Evolutionary conservation across 2,888 invertebrate genomes (phyloP).

Genomic region (Stegophylla sp.): DNA sequence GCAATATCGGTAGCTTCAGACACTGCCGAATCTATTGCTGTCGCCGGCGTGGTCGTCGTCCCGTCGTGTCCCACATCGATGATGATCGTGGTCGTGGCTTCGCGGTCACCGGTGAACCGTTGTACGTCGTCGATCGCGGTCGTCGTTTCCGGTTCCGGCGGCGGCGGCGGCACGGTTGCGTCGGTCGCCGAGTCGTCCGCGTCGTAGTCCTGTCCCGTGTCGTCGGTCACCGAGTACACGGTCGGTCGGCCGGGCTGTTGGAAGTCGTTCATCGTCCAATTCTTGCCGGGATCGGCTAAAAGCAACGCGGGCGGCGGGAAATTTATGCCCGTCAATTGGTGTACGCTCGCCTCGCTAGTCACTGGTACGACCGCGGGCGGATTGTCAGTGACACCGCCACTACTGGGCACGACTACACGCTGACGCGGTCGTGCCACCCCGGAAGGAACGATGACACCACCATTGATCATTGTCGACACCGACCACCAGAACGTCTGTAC

Average conservation of each 20-base stretch:
- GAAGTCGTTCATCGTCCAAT: constrained; percentile 12
- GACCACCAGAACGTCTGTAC: background rate
- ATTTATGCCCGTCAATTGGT: background rate
- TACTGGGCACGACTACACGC: background rate
- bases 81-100: background rate
- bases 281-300: constrained; percentile 4
- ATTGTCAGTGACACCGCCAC: too few relatives aligned
- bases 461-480: background rate
- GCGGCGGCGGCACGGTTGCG: too few relatives aligned
- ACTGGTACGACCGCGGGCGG: background rate
- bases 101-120: background rate
- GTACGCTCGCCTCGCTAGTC: background rate
- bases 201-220: background rate
- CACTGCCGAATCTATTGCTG: too few relatives aligned
- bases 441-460: background rate
- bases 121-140: background rate
- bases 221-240: constrained; percentile 3
- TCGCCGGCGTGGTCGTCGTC: background rate
- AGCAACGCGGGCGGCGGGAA: constrained; percentile 17
- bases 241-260: background rate
- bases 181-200: background rate
- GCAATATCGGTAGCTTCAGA: too few relatives aligned
- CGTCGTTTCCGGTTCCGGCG: background rate
- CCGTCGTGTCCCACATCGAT: background rate
- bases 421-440: background rate